Evolutionary conservation across 2,113 vertebrate genomes (phyloP).

Genomic region (Burhinus oedicnemus): DNA sequence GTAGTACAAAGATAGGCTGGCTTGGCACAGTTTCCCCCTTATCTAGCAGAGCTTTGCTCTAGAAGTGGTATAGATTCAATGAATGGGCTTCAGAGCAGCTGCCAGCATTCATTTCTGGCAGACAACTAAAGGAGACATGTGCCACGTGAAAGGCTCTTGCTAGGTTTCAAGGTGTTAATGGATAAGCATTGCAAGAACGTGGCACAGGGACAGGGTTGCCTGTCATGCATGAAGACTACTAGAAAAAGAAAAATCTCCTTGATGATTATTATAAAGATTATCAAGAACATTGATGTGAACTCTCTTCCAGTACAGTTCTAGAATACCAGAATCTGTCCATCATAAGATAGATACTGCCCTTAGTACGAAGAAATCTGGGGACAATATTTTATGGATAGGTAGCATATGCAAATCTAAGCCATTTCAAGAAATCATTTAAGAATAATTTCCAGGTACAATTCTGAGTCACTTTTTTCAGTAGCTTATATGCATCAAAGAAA

Average conservation of each 20-base stretch:
- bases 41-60: background rate
- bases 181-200: background rate
- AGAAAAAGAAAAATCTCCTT: background rate
- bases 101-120: background rate
- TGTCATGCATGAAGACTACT: no score
- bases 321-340: background rate
- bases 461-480: background rate
- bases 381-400: background rate
- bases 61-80: background rate
- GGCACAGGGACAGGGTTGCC: background rate
- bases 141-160: background rate
- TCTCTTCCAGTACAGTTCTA: background rate
- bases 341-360: background rate
- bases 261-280: background rate
- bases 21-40: background rate
- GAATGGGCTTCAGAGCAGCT: background rate
- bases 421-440: background rate
- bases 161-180: background rate
- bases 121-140: accelerated
- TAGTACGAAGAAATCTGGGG: background rate
- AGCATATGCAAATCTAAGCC: background rate
- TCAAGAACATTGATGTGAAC: background rate
- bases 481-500: background rate
- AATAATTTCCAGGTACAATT: background rate
- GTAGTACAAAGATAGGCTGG: background rate